phyloP scores from a whole-genome alignment of 2,797 vertebrate genomes.

The Enteromius argenteus region DNA sequence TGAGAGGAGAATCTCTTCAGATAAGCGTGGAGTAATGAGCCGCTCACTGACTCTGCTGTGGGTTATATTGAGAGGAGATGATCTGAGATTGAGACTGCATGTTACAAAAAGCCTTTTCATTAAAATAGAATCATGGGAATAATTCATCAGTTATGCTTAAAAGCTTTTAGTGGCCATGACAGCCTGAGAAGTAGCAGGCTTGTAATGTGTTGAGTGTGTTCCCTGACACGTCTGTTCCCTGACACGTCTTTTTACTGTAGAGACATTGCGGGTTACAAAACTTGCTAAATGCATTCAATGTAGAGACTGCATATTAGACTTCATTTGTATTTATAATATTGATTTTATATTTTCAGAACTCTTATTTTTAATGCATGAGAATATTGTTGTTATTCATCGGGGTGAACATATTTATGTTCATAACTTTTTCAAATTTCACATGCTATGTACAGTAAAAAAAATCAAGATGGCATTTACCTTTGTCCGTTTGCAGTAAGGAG shows the following conservation, averaged over 20 bases:
- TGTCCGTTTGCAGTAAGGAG: background rate
- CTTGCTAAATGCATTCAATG: background rate
- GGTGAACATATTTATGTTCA: background rate
- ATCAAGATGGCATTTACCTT: background rate
- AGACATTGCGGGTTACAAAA: background rate
- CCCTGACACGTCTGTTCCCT: background rate
- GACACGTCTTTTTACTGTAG: background rate
- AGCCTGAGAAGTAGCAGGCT: background rate
- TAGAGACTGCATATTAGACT: background rate
- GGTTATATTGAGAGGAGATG: slow-evolving; percentile 21
- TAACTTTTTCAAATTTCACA: background rate
- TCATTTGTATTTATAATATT: background rate
- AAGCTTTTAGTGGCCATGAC: slow-evolving; percentile 30
- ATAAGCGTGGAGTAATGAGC: slow-evolving; percentile 55
- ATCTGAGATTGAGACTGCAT: slow-evolving; percentile 33
- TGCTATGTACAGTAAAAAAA: background rate
- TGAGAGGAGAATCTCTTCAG: slow-evolving; percentile 27
- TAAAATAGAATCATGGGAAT: slow-evolving; percentile 42
- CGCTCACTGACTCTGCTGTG: slow-evolving; percentile 38
- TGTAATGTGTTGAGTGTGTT: slow-evolving; percentile 17
- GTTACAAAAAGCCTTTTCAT: slow-evolving; percentile 51
- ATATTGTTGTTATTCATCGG: background rate
- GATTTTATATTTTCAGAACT: background rate
- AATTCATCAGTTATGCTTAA: slow-evolving; percentile 43
- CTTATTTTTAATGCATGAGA: background rate